Base-by-base conservation (phyloP, 2,113 vertebrate species). In the Takifugu flavidus region DNA sequence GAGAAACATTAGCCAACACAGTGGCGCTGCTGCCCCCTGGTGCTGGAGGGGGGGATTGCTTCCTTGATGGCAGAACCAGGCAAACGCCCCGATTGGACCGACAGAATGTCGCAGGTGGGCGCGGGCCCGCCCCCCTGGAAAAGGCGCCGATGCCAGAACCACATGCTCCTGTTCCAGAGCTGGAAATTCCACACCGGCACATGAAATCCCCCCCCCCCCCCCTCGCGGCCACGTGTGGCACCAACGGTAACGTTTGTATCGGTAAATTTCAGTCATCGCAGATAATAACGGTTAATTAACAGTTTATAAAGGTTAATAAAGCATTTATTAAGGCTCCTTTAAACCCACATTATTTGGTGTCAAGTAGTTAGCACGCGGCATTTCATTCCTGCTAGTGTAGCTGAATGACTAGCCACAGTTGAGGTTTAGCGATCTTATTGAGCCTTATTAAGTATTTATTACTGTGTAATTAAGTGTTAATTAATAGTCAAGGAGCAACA, bases 121-220 rank as follows among this genome's bases (percentile, higher is more conserved):
- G 71, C 79, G 50, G 27, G 63, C 8, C 25, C 45, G 46, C 11
- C 13, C 46, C 31, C 34, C 60, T 52, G 4, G 5, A 4, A 4
- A 10, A 49, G 60, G 11, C 49, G 2, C 2, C 50, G 6, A 1
- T 25, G 10, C 25, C 50, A 52, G 6, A 13, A 25, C 2, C 7
- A 51, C 8, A 54, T 50, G 13, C 60, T 52, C 46, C 61, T 74
- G 69, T 78, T 67, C 53, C 49, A 50, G 58, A 77, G 69, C 20
- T 20, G 20, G 63, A 85, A 74, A 85, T 88, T 90, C 77, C 87
- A 74, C 88, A 89, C 42, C 44, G 11, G 46, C 67, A 60, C 26
- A 73, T 68, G 81, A 78, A 88, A 87, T 90, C 79, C 73, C 46
- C 28, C 45, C 75, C 79, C 58, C 5, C 50, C 20, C 14, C 2